A percentile compares a stretch with the other conserved stretches of the same genome.
These are phyloP conservation scores for Actenoides hombroni DNA, from an alignment of 2,113 vertebrate species.

Conservation along the genomic window DNA sequence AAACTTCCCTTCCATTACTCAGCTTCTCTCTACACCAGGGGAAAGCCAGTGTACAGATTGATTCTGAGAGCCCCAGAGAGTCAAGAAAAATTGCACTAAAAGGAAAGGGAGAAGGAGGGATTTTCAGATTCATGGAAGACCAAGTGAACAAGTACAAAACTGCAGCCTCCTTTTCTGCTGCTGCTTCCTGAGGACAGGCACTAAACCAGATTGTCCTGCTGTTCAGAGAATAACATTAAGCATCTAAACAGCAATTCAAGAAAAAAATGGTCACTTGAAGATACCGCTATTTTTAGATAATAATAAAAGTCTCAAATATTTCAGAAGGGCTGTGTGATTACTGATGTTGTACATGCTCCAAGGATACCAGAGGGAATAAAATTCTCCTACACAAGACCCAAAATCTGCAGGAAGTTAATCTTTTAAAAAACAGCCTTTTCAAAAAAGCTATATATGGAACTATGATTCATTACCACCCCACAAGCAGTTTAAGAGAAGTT, in stretches of 20 bases:
- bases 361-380: background rate
- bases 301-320: background rate
- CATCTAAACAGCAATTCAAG: background rate
- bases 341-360: background rate
- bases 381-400: background rate
- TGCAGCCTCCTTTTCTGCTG: background rate
- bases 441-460: background rate
- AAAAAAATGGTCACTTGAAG: background rate
- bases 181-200: background rate
- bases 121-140: background rate
- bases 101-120: background rate
- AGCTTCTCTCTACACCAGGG: background rate
- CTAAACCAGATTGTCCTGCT: background rate
- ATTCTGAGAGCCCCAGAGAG: background rate
- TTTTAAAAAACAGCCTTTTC: background rate
- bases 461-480: background rate
- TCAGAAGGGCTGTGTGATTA: background rate
- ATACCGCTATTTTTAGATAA: background rate
- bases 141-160: background rate
- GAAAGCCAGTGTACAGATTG: background rate
- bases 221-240: background rate
- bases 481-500: background rate
- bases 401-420: background rate
- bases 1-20: background rate
- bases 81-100: background rate